phyloP scores from a whole-genome alignment of 2,888 invertebrate genomes.

The Alviniconcha strummeri region DNA sequence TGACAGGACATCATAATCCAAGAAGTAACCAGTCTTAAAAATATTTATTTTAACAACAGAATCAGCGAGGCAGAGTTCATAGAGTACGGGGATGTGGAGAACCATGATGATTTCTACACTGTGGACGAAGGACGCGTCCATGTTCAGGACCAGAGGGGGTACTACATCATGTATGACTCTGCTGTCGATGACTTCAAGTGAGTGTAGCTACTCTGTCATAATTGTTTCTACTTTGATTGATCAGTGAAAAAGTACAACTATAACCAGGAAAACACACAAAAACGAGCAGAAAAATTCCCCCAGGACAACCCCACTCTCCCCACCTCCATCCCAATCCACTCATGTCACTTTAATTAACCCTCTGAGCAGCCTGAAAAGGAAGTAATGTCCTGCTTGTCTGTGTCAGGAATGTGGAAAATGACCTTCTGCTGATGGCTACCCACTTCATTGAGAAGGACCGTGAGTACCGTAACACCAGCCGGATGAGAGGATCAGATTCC shows the following conservation, averaged over 20 bases:
- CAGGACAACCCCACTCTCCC: background rate
- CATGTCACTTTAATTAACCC: too few relatives aligned
- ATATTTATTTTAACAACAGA: slow-evolving; percentile 46
- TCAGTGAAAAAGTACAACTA: too few relatives aligned
- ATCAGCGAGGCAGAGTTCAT: slow-evolving; percentile 71
- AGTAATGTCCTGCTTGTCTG: too few relatives aligned
- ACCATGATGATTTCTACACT: slow-evolving; percentile 73
- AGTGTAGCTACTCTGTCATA: slow-evolving; percentile 34
- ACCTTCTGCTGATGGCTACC: slow-evolving; percentile 67
- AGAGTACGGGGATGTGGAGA: slow-evolving; percentile 71
- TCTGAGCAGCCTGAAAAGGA: too few relatives aligned
- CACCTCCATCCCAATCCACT: too few relatives aligned
- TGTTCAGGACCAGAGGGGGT: slow-evolving; percentile 71
- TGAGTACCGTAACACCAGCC: slow-evolving; percentile 53
- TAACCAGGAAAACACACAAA: too few relatives aligned
- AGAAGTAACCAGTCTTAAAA: too few relatives aligned
- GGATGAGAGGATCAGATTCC: slow-evolving; percentile 52
- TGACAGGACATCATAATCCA: too few relatives aligned
- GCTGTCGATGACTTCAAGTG: slow-evolving; percentile 70
- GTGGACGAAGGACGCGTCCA: slow-evolving; percentile 71
- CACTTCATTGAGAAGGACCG: slow-evolving; percentile 71
- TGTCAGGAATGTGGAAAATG: slow-evolving; percentile 65
- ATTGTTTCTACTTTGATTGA: background rate
- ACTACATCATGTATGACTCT: slow-evolving; percentile 69
- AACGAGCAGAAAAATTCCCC: too few relatives aligned